Evolutionary conservation across 2,888 invertebrate species (phyloP), one percentile per base, ranked within the genome.

Genomic region (Agriopis aurantiaria): DNA sequence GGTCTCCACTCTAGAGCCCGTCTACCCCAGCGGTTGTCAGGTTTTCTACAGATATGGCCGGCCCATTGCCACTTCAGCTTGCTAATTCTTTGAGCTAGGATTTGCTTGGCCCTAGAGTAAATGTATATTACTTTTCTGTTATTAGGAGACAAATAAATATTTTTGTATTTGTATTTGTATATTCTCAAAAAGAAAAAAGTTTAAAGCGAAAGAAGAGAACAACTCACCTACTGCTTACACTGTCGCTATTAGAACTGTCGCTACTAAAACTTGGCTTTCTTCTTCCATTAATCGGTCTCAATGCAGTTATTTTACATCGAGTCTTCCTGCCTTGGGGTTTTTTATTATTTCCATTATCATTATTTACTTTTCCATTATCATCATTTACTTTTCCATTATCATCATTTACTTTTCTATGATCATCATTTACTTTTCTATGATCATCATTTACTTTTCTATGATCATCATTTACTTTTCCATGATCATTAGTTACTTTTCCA

Each of bases 191-290:
- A 23, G 17, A 23, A 65, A 62, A 45, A 64, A 45, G 17, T 11
- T n/a, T 46, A 10, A 46, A 12, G 46, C 3, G 0, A 57, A 5
- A 11, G n/a, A 17, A 14, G 8, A 56, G 10, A 23, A 43, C 6
- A 48, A 64, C 69, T 65, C 48, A 76, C 76, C 75, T 72, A 43
- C 71, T 75, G 46, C 12, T 46, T 8, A 46, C 46, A 33, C 72
- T 68, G 5, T 71, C 64, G 43, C 75, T 75, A 5, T 74, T 75
- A n/a, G 58, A 40, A 68, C 72, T 75, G 9, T 62, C 70, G n/a
- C 62, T 68, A 2, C 75, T 71, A 8, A 64, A 62, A 46, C 69
- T 73, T 8, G 52, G 6, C 2, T 51, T 64, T 1, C 52, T 40
- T 5, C 59, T 56, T 0, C 63, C 55, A 7, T 65, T 72, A 3